Conservation (phyloP, 2,797 vertebrate species). For the Paedocypris micromegethes region DNA sequence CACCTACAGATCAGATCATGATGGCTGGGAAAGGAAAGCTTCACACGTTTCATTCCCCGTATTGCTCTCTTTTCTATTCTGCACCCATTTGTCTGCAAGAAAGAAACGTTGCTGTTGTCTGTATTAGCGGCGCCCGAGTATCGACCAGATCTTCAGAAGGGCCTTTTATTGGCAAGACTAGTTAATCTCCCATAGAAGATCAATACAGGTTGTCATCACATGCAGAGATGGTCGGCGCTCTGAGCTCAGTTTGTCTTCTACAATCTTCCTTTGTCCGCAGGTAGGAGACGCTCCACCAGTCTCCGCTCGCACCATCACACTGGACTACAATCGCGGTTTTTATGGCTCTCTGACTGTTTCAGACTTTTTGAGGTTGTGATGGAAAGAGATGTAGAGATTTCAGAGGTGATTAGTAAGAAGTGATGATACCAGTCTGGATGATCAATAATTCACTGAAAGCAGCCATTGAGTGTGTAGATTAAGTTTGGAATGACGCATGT, state of each 20-base stretch:
- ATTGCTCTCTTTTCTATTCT: neutral
- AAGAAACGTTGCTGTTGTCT: slow-evolving; percentile 33
- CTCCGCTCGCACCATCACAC: neutral
- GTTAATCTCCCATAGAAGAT: slow-evolving; percentile 71
- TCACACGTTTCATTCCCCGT: neutral
- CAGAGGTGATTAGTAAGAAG: too few relatives aligned
- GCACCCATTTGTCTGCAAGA: slow-evolving; percentile 16
- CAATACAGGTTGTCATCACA: slow-evolving; percentile 70
- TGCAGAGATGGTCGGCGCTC: slow-evolving; percentile 50
- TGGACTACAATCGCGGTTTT: too few relatives aligned
- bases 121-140: slow-evolving; percentile 61
- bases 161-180: slow-evolving; percentile 69
- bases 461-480: too few relatives aligned
- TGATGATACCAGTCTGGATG: too few relatives aligned
- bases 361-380: too few relatives aligned
- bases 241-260: slow-evolving; percentile 58
- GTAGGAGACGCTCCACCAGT: slow-evolving; percentile 39
- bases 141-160: slow-evolving; percentile 69
- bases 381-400: too few relatives aligned
- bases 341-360: too few relatives aligned
- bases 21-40: slow-evolving; percentile 7
- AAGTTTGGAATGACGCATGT: too few relatives aligned
- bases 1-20: slow-evolving; percentile 18
- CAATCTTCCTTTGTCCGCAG: slow-evolving; percentile 18
- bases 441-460: too few relatives aligned